A percentile compares a stretch with the other conserved stretches of the same genome.
phyloP scores from a whole-genome alignment of 2,113 vertebrate genomes.

The Dolichotis patagonum region DNA sequence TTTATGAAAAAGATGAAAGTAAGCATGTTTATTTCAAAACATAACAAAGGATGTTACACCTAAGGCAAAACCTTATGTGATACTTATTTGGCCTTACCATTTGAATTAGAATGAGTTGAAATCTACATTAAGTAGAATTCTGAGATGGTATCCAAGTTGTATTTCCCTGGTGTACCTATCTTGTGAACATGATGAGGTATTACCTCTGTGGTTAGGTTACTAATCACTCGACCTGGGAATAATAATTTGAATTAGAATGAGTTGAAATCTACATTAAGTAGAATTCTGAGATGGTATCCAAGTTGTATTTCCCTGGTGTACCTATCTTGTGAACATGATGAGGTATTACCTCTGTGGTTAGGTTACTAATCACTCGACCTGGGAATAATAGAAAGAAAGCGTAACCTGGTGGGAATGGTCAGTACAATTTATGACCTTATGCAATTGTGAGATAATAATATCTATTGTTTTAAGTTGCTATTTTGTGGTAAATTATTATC shows the following conservation, averaged over 20 bases:
- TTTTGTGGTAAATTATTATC: background rate
- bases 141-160: background rate
- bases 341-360: background rate
- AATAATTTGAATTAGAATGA: background rate
- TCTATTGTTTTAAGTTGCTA: background rate
- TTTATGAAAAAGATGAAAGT: background rate
- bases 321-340: background rate
- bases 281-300: background rate
- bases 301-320: background rate
- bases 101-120: background rate
- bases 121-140: background rate
- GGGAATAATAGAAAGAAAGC: background rate
- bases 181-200: background rate
- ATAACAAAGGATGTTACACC: background rate
- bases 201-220: background rate
- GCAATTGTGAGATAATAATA: background rate
- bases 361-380: background rate
- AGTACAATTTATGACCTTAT: background rate
- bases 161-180: background rate
- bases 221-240: background rate
- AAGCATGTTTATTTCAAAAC: background rate
- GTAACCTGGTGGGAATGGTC: background rate
- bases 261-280: background rate
- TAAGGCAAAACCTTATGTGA: background rate
- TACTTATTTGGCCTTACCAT: background rate